Evolutionary conservation across 2,888 invertebrate genomes (phyloP), one percentile per base, ranked within the genome.

Genomic region (Abrostola tripartita): DNA sequence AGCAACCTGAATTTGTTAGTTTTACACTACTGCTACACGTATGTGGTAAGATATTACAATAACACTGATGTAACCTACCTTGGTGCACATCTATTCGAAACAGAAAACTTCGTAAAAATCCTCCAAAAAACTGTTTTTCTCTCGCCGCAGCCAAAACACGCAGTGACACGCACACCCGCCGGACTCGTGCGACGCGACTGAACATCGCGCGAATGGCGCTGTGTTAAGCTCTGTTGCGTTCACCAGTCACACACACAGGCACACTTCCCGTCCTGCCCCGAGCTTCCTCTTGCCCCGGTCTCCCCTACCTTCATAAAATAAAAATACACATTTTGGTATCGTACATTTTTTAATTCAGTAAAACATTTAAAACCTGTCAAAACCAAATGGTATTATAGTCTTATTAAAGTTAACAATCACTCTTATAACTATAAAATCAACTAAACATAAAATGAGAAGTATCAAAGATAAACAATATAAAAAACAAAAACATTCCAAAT

Each of bases 231-330:
- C 38, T 60, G 52, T 52, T 55, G 50, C 14, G 59, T 54, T 59
- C 40, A 51, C 59, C 49, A 64, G 36, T 50, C 58, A 51, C 59
- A 12, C 60, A 59, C 54, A 58, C 65, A 54, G 54, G 51, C 61
- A 54, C 58, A 55, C 52, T 55, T 44, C 52, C 55, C 60, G 38
- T 65, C 56, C 55, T 65, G 65, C 60, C 64, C 64, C 64, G 58
- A 54, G 53, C 64, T 54, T 40, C 38, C 38, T 40, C 7, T 40
- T 40, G 38, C 38, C 38, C 38, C 38, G 38, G 38, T 41, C n/a
- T 41, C 11, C n/a, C 2, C 11, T 41, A n/a, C 41, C 5, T 41
- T 11, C 11, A 41, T 41, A n/a, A n/a, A n/a, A n/a, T n/a, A n/a
- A n/a, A n/a, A n/a, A n/a, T n/a, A n/a, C n/a, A n/a, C n/a, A n/a